Base-by-base conservation (phyloP, 2,797 vertebrate genomes). In the Morelia viridis region DNA sequence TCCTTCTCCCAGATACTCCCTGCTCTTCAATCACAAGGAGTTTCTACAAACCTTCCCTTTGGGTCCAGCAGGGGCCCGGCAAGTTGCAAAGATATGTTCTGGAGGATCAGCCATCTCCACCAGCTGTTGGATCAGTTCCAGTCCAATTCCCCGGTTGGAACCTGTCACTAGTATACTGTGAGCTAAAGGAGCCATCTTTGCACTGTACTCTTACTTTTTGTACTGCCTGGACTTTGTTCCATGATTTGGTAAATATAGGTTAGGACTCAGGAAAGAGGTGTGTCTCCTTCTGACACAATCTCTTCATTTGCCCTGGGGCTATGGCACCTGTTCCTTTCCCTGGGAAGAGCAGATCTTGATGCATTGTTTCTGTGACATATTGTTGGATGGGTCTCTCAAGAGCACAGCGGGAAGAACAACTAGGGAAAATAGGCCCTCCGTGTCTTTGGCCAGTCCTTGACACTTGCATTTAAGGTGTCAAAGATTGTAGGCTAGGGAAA, bases 111-210 rank as follows among this genome's bases (percentile, higher is more conserved):
- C 26, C 68, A 62, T 76, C 41, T 88, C 58, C 13, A 26, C 57
- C 46, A 91, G 4, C 57, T 91, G 91, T 13, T 0, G 17, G 19
- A 88, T 87, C 41, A 91, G 19, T 64, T 91, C 91, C 22, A 91
- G 28, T 3, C 91, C 91, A 26, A 91, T 91, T 76, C 91, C 91
- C 57, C 91, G 57, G 9, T 62, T 91, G 68, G 91, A 88, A 19
- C 86, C 91, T 0, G 85, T 91, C 86, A 91, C 57, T 0, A 91
- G 64, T 46, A 91, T 24, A 5, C 91, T 91, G 4, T 3, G 28
- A 62, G 91, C 57, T 46, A 91, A n/a, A 0, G 3, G 86, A 62
- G 91, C 57, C 85, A 91, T 91, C 12, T 24, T 80, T 19, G 31
- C 62, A 2, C 7, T 62, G 53, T 28, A 31, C 35, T 91, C 26